Conservation (phyloP, 2,113 vertebrate genomes). For the Isurus oxyrinchus region DNA sequence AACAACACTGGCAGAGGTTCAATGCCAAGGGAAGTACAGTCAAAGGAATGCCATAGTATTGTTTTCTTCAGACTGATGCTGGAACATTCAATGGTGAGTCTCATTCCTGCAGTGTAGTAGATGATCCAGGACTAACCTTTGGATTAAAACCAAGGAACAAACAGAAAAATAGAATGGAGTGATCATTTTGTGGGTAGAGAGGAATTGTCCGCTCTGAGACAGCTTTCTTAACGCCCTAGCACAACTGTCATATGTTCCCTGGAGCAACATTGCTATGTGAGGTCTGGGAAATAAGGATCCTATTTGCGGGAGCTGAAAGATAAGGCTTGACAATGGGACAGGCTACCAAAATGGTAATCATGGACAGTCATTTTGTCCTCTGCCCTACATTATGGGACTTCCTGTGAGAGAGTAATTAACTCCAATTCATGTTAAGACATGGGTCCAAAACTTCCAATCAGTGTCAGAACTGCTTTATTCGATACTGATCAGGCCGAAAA, state of each 20-base stretch:
- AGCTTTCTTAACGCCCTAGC: not conserved
- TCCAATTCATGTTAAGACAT: not conserved
- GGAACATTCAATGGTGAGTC: not conserved
- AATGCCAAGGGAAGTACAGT: not conserved
- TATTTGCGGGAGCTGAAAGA: not conserved
- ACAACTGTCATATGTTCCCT: not conserved
- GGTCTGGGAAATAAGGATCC: not conserved
- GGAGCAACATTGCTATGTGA: not conserved
- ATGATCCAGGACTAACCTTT: not conserved
- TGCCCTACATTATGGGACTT: not conserved
- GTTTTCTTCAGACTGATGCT: not conserved
- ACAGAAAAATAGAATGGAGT: not conserved
- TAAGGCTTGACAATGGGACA: not conserved
- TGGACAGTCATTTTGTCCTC: not conserved
- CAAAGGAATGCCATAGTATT: not conserved
- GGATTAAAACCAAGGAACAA: not conserved
- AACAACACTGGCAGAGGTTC: not conserved
- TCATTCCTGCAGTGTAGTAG: not conserved
- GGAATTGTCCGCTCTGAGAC: not conserved
- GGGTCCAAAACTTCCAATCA: not conserved
- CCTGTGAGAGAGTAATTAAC: not conserved
- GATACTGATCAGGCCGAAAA: no score
- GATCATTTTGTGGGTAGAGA: not conserved
- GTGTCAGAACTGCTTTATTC: no score
- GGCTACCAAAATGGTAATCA: not conserved